phyloP scores from a whole-genome alignment of 2,797 vertebrate genomes.

The Sebastes matsubarae region DNA sequence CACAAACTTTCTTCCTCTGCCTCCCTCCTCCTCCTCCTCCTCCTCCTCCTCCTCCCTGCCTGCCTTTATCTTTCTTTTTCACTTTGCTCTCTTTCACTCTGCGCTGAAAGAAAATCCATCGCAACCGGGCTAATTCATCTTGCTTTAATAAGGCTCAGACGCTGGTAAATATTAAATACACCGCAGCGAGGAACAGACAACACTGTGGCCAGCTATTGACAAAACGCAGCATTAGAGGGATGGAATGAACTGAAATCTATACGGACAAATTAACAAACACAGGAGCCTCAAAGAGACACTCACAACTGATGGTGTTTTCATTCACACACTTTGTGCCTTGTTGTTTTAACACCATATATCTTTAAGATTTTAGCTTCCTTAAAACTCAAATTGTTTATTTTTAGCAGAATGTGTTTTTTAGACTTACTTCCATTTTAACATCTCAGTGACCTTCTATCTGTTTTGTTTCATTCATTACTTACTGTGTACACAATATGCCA shows the following conservation, averaged over 20 bases:
- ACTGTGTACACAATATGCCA: conserved; percentile 27
- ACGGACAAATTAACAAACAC: conserved; percentile 75
- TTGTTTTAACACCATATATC: conserved; percentile 28
- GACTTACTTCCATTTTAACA: background rate
- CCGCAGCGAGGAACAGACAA: conserved; percentile 46
- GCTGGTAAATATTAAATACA: conserved; percentile 73
- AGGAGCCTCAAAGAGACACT: conserved; percentile 54
- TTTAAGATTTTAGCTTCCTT: background rate
- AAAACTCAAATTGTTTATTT: conserved; percentile 3
- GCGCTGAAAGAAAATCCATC: conserved; percentile 75
- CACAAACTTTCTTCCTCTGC: conserved; percentile 58
- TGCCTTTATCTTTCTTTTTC: conserved; percentile 43
- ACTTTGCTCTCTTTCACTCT: conserved; percentile 56
- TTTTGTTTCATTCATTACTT: conserved; percentile 43
- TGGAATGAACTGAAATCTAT: conserved; percentile 78
- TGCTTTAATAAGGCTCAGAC: conserved; percentile 69
- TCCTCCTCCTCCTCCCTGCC: background rate
- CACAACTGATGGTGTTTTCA: conserved; percentile 61
- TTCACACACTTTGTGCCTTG: conserved; percentile 25
- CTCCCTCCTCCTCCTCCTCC: conserved; percentile 9
- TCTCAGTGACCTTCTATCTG: conserved; percentile 15
- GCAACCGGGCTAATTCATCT: conserved; percentile 63
- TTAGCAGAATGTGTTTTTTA: background rate
- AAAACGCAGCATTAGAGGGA: conserved; percentile 68
- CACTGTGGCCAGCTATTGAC: conserved; percentile 66